Conservation (phyloP, 2,888 invertebrate genomes). For the Apotomis capreana region DNA sequence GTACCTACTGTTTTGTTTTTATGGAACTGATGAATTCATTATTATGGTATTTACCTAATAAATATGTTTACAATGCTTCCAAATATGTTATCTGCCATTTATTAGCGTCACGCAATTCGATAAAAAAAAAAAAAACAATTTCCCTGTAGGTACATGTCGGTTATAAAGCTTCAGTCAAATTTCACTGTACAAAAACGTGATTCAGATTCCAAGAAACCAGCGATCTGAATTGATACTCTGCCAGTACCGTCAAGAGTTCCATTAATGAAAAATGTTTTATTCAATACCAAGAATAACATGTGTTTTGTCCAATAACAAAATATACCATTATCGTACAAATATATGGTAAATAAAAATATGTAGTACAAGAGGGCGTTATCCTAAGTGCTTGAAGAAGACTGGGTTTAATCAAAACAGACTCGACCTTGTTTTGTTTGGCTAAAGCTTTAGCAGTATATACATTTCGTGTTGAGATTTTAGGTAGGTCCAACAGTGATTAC, state of each 20-base stretch:
- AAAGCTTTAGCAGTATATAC: constrained; percentile 19
- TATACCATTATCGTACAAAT: constrained; percentile 6
- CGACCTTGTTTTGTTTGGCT: constrained; percentile 32
- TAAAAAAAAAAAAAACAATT: not conserved
- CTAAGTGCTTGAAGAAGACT: constrained; percentile 11
- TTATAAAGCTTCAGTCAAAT: not conserved
- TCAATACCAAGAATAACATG: constrained; percentile 7
- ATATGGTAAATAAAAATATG: constrained; percentile 10
- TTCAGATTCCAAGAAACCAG: not conserved
- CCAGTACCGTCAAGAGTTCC: constrained; percentile 9
- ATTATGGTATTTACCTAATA: no score
- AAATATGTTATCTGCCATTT: not conserved
- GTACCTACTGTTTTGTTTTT: no score
- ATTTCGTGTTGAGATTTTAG: constrained; percentile 3
- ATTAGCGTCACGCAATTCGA: not conserved
- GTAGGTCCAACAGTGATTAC: not conserved
- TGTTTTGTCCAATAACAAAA: constrained; percentile 4
- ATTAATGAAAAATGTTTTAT: constrained; percentile 5
- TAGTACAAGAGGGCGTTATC: constrained; percentile 23
- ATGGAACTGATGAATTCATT: no score
- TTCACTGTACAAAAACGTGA: not conserved
- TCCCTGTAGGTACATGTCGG: not conserved
- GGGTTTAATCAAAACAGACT: constrained; percentile 21
- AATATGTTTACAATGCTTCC: no score
- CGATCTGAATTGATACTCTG: constrained; percentile 14